Evolutionary conservation across 92 coral and sea anemone genomes (phyloP).

Genomic region (Parazoanthus darwini): DNA sequence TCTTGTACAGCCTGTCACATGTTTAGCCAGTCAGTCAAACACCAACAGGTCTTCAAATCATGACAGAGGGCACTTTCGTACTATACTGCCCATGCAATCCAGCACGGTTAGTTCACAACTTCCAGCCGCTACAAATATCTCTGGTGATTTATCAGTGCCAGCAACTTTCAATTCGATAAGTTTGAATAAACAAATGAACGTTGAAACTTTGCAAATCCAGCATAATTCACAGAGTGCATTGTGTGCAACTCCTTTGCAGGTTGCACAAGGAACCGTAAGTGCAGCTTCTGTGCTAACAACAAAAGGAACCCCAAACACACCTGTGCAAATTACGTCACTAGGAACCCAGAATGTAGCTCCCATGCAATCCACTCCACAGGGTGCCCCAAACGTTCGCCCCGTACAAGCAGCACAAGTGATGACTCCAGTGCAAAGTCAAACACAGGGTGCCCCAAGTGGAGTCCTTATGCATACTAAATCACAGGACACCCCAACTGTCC

Average conservation of each 20-base stretch:
- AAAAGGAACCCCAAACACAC: not conserved
- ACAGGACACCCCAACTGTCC: not conserved
- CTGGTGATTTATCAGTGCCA: not conserved
- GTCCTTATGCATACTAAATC: not conserved
- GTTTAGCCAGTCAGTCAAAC: not conserved
- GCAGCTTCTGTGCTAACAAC: not conserved
- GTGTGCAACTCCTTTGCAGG: not conserved
- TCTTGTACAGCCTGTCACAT: too few relatives aligned
- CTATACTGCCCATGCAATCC: not conserved
- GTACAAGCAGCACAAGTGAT: too few relatives aligned
- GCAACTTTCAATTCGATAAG: not conserved
- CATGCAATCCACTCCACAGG: not conserved
- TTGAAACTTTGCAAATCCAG: not conserved
- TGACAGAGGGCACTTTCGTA: not conserved
- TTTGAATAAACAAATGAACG: not conserved
- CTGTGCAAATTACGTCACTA: not conserved
- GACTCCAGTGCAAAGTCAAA: not conserved
- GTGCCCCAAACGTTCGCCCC: not conserved
- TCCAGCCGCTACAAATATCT: not conserved
- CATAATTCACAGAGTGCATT: not conserved
- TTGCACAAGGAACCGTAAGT: not conserved
- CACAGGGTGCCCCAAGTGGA: constrained; percentile 9
- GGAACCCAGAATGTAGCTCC: not conserved
- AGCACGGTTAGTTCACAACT: not conserved
- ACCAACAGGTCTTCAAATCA: not conserved